A percentile compares a stretch with the other conserved stretches of the same genome.
Conservation (phyloP, 2,797 vertebrate species). For the Scarus forsteni region DNA sequence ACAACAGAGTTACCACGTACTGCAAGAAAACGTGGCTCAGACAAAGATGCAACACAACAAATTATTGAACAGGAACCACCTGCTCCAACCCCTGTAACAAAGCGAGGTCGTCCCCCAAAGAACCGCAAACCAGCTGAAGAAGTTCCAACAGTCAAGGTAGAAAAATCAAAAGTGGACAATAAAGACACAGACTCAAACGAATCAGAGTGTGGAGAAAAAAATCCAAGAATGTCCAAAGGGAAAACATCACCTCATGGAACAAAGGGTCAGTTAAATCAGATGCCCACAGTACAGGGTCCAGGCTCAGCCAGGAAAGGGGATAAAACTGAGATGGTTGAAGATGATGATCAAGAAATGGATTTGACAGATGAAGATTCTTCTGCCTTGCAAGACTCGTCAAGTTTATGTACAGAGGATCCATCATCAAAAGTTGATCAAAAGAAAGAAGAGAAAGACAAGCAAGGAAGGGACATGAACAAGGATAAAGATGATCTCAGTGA, state of each 20-base stretch:
- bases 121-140: slow-evolving; percentile 90
- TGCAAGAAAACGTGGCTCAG: slow-evolving; percentile 89
- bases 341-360: slow-evolving; percentile 74
- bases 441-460: slow-evolving; percentile 84
- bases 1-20: slow-evolving; percentile 87
- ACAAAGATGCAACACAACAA: slow-evolving; percentile 86
- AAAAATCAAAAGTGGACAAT: slow-evolving; percentile 83
- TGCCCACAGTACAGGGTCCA: slow-evolving; percentile 62
- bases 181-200: slow-evolving; percentile 91
- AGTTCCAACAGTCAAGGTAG: slow-evolving; percentile 81
- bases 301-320: slow-evolving; percentile 87
- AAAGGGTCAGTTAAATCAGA: slow-evolving; percentile 81
- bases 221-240: slow-evolving; percentile 86
- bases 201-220: slow-evolving; percentile 80
- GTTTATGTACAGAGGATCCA: slow-evolving; percentile 60
- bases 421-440: slow-evolving; percentile 72
- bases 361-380: slow-evolving; percentile 63
- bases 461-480: slow-evolving; percentile 60
- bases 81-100: slow-evolving; percentile 74
- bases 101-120: slow-evolving; percentile 94
- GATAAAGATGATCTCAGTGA: slow-evolving; percentile 59
- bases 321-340: slow-evolving; percentile 81
- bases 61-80: slow-evolving; percentile 81
- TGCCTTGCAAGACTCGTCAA: slow-evolving; percentile 61
- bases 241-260: slow-evolving; percentile 89